Percentiles rank a stretch among this genome's conserved stretches.
Conservation (phyloP, 2,797 vertebrate species). For the Babyrousa celebensis region DNA sequence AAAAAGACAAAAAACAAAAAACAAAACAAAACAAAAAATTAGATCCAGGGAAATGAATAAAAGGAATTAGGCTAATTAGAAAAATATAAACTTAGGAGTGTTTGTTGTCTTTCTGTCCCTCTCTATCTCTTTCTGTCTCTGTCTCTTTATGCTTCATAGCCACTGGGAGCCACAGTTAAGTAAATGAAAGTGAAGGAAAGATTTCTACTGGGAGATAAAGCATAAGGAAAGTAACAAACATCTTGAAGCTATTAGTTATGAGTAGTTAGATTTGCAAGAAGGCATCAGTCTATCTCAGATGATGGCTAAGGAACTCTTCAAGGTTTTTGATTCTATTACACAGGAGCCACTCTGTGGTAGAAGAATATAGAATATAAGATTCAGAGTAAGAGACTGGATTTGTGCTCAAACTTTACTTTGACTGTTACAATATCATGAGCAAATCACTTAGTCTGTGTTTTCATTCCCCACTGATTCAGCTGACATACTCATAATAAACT, state of each 20-base stretch:
- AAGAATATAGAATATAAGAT: neutral
- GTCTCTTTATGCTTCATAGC: neutral
- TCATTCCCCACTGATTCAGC: neutral
- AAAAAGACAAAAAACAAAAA: too few relatives aligned
- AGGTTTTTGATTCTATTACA: slow-evolving; percentile 17
- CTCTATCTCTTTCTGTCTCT: neutral
- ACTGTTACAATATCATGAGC: neutral
- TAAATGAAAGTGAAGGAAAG: slow-evolving; percentile 46
- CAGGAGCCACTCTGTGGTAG: neutral
- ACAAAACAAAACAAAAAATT: neutral
- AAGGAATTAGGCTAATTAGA: neutral
- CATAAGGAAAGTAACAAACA: neutral
- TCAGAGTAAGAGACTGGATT: neutral
- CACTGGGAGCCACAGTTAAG: slow-evolving; percentile 45
- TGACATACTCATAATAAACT: neutral
- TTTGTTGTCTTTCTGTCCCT: neutral
- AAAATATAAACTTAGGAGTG: neutral
- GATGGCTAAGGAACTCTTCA: neutral
- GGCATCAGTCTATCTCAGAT: neutral
- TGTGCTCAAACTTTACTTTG: neutral
- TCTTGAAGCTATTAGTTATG: slow-evolving; percentile 29
- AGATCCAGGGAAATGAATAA: neutral
- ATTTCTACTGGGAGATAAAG: slow-evolving; percentile 21
- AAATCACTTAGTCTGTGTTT: neutral
- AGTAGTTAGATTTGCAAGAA: slow-evolving; percentile 57